Conservation (phyloP, 2,797 vertebrate genomes). For the Numenius phaeopus region DNA sequence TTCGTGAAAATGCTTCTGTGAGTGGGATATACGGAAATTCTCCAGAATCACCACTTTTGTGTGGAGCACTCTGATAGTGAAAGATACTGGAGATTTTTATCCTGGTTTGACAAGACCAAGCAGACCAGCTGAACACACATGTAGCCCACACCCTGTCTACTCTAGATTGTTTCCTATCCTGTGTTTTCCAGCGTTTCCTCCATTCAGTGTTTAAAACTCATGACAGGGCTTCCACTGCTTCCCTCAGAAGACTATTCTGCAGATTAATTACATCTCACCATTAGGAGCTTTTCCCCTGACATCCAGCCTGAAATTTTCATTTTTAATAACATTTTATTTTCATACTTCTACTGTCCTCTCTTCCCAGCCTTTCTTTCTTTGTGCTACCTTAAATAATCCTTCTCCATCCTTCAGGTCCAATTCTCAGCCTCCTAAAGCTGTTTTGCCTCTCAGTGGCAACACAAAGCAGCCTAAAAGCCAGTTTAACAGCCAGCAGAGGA, state of each 20-base stretch:
- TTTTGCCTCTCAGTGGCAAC: not conserved
- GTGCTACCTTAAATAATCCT: not conserved
- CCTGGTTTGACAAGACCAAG: not conserved
- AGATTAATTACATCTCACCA: not conserved
- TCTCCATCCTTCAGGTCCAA: not conserved
- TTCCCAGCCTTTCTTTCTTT: not conserved
- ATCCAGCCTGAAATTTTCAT: not conserved
- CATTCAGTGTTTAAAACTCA: not conserved
- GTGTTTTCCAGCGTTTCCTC: not conserved
- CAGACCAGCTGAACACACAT: not conserved
- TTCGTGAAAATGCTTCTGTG: slow-evolving; percentile 32
- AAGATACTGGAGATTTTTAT: not conserved
- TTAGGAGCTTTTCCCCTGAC: not conserved
- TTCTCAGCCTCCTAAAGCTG: not conserved
- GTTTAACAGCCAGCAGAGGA: not conserved
- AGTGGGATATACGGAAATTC: not conserved
- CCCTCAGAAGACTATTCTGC: not conserved
- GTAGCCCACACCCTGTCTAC: not conserved
- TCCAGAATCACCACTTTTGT: not conserved
- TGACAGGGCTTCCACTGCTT: not conserved
- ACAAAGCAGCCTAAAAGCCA: not conserved
- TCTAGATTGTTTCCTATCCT: not conserved
- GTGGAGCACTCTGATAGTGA: not conserved
- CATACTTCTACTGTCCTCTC: not conserved
- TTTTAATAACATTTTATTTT: not conserved